Percentiles rank a stretch among this genome's conserved stretches.
phyloP scores from a whole-genome alignment of 1,140 invertebrate genomes.

The Portunus trituberculatus region DNA sequence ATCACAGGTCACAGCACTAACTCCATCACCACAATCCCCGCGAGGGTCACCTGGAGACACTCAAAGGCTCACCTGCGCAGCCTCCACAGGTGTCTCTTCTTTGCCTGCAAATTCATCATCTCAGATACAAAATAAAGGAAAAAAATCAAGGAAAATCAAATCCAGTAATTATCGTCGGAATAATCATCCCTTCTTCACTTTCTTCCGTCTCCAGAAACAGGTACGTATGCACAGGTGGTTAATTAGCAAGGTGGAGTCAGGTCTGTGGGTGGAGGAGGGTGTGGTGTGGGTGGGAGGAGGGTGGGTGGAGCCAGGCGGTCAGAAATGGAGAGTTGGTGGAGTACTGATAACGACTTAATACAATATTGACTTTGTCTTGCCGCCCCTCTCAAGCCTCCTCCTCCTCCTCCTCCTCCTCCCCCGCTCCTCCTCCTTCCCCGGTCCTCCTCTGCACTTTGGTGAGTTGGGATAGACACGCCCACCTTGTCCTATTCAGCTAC shows the following conservation, averaged over 20 bases:
- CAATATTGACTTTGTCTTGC: slow-evolving; percentile 51
- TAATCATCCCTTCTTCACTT: background rate
- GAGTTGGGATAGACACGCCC: background rate
- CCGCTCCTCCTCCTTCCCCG: background rate
- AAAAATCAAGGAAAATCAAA: background rate
- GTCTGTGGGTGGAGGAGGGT: background rate
- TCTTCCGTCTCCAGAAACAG: background rate
- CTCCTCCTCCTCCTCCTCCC: background rate
- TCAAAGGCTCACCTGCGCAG: background rate
- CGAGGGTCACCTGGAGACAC: background rate
- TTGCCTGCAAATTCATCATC: background rate
- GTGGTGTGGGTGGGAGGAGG: background rate
- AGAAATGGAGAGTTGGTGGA: slow-evolving; percentile 11
- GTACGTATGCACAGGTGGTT: background rate
- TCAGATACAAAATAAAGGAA: too few relatives aligned
- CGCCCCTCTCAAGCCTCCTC: background rate
- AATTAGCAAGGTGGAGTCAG: background rate
- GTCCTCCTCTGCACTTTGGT: background rate
- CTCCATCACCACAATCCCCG: background rate
- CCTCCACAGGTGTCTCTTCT: background rate
- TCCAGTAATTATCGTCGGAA: background rate
- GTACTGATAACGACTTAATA: slow-evolving; percentile 58
- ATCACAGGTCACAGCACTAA: background rate
- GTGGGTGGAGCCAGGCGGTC: background rate
- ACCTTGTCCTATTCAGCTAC: background rate